These are phyloP conservation scores for Onychostruthus taczanowskii DNA, from an alignment of 2,113 vertebrate species.

Conservation along the genomic window DNA sequence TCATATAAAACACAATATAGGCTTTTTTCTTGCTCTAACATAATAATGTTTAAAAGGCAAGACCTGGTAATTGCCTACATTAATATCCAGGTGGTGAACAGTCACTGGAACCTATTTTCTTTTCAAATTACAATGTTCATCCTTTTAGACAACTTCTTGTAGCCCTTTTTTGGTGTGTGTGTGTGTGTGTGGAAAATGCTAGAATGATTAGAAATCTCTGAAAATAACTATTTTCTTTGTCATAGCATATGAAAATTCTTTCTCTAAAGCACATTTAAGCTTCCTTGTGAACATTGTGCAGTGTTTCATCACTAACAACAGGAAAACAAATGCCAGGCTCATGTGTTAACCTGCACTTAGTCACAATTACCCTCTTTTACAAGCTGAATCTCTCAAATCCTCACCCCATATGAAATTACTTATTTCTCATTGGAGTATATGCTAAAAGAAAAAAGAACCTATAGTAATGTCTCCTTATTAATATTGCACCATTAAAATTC, in stretches of 20 bases:
- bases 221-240: not conserved
- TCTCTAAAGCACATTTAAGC: not conserved
- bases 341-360: not conserved
- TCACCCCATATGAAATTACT: not conserved
- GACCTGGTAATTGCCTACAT: slow-evolving; percentile 38
- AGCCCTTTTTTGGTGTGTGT: not conserved
- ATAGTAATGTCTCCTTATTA: not conserved
- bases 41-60: slow-evolving; percentile 28
- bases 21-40: slow-evolving; percentile 32
- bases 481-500: not conserved
- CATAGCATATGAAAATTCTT: not conserved
- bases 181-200: not conserved
- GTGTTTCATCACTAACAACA: not conserved
- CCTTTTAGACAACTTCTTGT: not conserved
- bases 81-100: slow-evolving; percentile 16
- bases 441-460: not conserved
- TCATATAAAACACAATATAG: slow-evolving; percentile 45
- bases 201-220: not conserved
- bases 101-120: not conserved
- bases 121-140: not conserved
- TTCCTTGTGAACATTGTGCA: not conserved
- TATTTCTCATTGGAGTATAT: not conserved
- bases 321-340: not conserved
- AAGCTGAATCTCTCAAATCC: not conserved
- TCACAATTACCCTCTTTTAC: not conserved